phyloP scores from a whole-genome alignment of 2,888 invertebrate species.

The Orchestes rusci region DNA sequence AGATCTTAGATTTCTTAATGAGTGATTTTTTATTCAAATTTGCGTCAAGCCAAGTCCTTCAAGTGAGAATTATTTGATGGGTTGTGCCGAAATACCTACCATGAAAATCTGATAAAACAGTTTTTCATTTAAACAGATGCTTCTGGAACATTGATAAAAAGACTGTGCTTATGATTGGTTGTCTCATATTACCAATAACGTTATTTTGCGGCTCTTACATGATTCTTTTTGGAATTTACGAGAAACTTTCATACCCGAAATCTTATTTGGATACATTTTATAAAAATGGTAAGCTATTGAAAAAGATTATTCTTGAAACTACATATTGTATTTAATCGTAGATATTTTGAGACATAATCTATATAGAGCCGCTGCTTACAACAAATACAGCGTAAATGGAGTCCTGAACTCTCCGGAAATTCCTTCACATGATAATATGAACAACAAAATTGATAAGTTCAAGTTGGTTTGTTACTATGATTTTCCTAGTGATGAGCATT shows the following conservation, averaged over 20 bases:
- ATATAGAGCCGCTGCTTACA: conserved; percentile 35
- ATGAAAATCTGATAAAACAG: too few species aligned
- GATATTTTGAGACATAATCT: conserved; percentile 30
- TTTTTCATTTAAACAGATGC: too few species aligned
- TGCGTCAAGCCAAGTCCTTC: too few species aligned
- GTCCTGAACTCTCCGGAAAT: conserved; percentile 24
- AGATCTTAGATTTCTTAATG: too few species aligned
- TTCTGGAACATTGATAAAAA: conserved; percentile 28
- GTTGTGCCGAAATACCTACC: too few species aligned
- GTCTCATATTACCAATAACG: conserved; percentile 30
- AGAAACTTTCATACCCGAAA: conserved; percentile 30
- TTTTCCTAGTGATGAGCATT: conserved; percentile 41
- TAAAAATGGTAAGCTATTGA: conserved; percentile 23
- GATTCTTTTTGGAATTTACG: conserved; percentile 30
- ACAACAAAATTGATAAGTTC: conserved; percentile 14
- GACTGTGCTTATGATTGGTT: conserved; percentile 27
- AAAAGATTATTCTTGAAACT: neutral
- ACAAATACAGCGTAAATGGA: conserved; percentile 25
- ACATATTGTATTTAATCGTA: conserved; percentile 18
- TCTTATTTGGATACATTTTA: conserved; percentile 11
- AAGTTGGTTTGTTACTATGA: conserved; percentile 65
- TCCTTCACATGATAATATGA: conserved; percentile 11
- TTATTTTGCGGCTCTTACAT: conserved; percentile 32
- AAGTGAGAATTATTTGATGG: too few species aligned
- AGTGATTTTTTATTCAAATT: too few species aligned